A percentile compares a stretch with the other conserved stretches of the same genome.
phyloP scores from a whole-genome alignment of 1,140 invertebrate genomes.

The Drosophila subobscura region DNA sequence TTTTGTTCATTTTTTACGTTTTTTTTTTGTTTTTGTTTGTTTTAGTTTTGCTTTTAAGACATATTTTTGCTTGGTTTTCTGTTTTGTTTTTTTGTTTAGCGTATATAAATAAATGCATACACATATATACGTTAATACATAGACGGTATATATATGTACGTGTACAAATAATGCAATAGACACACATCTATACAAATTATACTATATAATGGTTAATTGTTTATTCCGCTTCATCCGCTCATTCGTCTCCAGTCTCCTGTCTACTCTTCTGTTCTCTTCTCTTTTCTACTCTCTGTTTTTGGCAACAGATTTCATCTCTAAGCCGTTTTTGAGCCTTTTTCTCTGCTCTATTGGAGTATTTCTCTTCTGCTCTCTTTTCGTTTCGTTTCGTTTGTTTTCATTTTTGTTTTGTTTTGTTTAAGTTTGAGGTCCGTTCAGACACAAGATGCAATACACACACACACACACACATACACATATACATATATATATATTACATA shows the following conservation, averaged over 20 bases:
- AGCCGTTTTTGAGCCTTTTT: too few species aligned
- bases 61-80: slow-evolving; percentile 50
- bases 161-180: slow-evolving; percentile 82
- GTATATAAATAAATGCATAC: slow-evolving; percentile 77
- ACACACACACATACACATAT: background rate
- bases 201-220: slow-evolving; percentile 76
- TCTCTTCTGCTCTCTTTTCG: background rate
- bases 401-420: slow-evolving; percentile 35
- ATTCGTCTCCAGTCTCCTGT: slow-evolving; percentile 15
- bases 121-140: slow-evolving; percentile 63
- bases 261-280: slow-evolving; percentile 13
- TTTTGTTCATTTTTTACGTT: slow-evolving; percentile 47
- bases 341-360: too few species aligned
- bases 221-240: slow-evolving; percentile 42
- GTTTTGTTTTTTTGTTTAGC: slow-evolving; percentile 52
- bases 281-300: slow-evolving; percentile 33
- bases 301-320: slow-evolving; percentile 40
- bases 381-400: slow-evolving; percentile 2
- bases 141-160: slow-evolving; percentile 60
- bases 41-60: slow-evolving; percentile 47
- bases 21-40: slow-evolving; percentile 22
- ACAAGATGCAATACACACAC: slow-evolving; percentile 67
- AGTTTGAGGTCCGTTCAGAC: slow-evolving; percentile 81
- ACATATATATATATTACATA: too few species aligned
- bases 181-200: slow-evolving; percentile 82